phyloP scores from a whole-genome alignment of 23 tunicate genomes.

The Styela clava region DNA sequence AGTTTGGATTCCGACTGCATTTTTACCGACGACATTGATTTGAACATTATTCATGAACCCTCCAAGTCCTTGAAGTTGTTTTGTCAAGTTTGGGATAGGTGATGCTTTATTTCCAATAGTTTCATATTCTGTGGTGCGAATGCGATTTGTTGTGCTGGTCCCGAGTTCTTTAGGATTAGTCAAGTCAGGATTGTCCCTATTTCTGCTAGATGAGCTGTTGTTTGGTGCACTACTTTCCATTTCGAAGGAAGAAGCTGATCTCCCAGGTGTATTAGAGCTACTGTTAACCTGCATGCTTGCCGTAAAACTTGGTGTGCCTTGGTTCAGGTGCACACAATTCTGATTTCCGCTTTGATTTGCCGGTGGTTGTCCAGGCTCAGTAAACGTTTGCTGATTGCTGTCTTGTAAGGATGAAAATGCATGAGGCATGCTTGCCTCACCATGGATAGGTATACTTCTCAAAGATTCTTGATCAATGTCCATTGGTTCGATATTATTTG shows the following conservation, averaged over 20 bases:
- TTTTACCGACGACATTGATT: neutral
- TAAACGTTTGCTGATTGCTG: neutral
- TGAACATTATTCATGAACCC: neutral
- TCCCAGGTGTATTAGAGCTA: neutral
- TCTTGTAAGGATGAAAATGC: neutral
- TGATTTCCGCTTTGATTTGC: neutral
- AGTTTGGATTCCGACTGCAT: constrained; percentile 9
- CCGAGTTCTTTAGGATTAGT: constrained; percentile 1
- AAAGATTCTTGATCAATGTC: neutral
- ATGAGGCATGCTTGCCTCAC: neutral
- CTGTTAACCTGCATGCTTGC: neutral
- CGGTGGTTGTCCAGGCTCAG: neutral
- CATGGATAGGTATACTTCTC: neutral
- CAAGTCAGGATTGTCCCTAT: neutral
- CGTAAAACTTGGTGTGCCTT: neutral
- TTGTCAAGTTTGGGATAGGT: neutral
- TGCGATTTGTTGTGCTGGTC: neutral
- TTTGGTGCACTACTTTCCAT: neutral
- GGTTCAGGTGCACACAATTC: neutral
- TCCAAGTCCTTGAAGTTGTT: neutral
- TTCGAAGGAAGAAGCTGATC: neutral
- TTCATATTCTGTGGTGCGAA: neutral
- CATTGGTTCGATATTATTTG: neutral
- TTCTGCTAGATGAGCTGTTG: neutral
- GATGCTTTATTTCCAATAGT: neutral